These are phyloP conservation scores for Poeciliopsis retropinna DNA, from an alignment of 2,113 vertebrate species.

Conservation along the genomic window DNA sequence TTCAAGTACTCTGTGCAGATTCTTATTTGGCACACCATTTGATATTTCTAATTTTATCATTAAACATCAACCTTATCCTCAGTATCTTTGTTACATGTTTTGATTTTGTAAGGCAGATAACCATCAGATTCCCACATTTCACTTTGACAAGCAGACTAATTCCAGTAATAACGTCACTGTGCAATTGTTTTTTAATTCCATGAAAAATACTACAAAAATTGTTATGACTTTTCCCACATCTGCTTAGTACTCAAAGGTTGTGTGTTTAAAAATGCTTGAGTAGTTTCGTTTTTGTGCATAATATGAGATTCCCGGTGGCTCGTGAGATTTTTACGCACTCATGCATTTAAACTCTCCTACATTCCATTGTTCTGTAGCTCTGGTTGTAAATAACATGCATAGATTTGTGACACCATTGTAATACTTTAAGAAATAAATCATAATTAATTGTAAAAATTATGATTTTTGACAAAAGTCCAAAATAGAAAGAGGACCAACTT, in stretches of 20 bases:
- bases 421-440: background rate
- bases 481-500: background rate
- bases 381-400: constrained; percentile 32
- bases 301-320: constrained; percentile 48
- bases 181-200: too few relatives aligned
- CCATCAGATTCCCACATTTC: too few relatives aligned
- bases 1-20: too few relatives aligned
- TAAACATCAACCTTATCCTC: too few relatives aligned
- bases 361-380: background rate
- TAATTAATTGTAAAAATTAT: background rate
- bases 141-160: too few relatives aligned
- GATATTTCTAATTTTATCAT: too few relatives aligned
- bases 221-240: background rate
- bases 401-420: background rate
- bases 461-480: background rate
- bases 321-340: constrained; percentile 39
- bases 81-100: too few relatives aligned
- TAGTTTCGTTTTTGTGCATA: constrained; percentile 43
- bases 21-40: too few relatives aligned
- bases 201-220: background rate
- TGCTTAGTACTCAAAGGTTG: constrained; percentile 48
- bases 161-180: too few relatives aligned
- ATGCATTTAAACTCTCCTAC: constrained; percentile 40
- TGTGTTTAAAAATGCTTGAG: constrained; percentile 57
- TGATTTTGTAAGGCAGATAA: too few relatives aligned